Evolutionary conservation across 2,888 invertebrate species (phyloP), one percentile per base, ranked within the genome.

Genomic region (Drosophila hamatofila): DNA sequence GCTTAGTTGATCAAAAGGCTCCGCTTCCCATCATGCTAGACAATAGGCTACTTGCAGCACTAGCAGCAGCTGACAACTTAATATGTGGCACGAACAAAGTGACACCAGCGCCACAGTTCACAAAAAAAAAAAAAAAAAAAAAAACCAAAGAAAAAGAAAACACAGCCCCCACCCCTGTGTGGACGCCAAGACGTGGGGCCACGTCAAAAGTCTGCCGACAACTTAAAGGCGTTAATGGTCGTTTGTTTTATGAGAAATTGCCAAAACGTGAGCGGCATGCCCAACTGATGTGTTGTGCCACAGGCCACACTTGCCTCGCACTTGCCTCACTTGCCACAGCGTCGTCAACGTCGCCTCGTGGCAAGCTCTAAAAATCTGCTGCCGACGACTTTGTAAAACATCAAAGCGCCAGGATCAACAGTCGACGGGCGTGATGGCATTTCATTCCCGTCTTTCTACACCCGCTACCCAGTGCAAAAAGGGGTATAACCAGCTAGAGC

Each of bases 171-270:
- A 18, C 14, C 41, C 41, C 30, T 51, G 9, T 37, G 35, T 23
- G 52, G 52, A 4, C 23, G 35, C 51, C 33, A 52, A 49, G 46
- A 27, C 37, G 49, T 46, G 41, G 55, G 46, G 56, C 35, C 79
- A 80, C 80, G 74, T 80, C 79, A 80, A 84, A 85, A 85, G 75
- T 85, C 86, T 75, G 84, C 84, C 88, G 84, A 85, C 88, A 85
- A 85, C 84, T 85, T 85, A 87, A 89, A 89, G 91, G 88, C 91
- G 91, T 91, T 91, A 91, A 91, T 91, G 91, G 90, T 90, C 91
- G 91, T 91, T 91, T 92, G 92, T 92, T 92, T 90, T 91, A 92
- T 92, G 92, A 92, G 91, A 92, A 92, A 92, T 92, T 92, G 92
- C 91, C 82, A 88, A 91, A 91, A 91, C 92, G 92, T 92, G 92